Conservation (phyloP, 2,113 vertebrate species). For the Marcusenius ussheri region DNA sequence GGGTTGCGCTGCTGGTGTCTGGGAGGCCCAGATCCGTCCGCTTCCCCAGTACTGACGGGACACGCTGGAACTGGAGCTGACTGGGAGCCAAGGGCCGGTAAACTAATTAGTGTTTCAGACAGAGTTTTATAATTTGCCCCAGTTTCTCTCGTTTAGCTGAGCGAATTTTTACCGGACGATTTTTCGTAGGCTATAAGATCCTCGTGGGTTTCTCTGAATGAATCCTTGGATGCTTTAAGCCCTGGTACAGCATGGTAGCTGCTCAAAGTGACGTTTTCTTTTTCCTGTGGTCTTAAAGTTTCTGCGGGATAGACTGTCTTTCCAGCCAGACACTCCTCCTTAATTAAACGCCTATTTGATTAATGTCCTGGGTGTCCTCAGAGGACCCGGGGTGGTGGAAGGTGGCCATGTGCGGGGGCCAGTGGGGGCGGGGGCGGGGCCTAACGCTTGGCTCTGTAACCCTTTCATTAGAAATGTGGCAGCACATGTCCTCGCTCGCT, state of each 20-base stretch:
- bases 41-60: not conserved
- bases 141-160: not conserved
- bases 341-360: not conserved
- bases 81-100: not conserved
- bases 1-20: not conserved
- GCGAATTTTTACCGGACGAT: not conserved
- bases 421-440: not conserved
- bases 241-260: not conserved
- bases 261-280: not conserved
- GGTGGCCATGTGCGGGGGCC: not conserved
- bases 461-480: not conserved
- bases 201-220: not conserved
- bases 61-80: not conserved
- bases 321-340: not conserved
- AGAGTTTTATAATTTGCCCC: slow-evolving; percentile 3
- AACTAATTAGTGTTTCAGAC: slow-evolving; percentile 7
- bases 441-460: not conserved
- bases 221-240: not conserved
- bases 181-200: not conserved
- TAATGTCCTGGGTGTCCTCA: not conserved
- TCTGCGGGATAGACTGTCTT: not conserved
- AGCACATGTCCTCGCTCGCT: not conserved
- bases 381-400: not conserved
- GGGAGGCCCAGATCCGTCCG: not conserved
- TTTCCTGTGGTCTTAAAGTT: not conserved